Conservation (phyloP, 2,888 invertebrate genomes). For the Ectropis crepuscularia region DNA sequence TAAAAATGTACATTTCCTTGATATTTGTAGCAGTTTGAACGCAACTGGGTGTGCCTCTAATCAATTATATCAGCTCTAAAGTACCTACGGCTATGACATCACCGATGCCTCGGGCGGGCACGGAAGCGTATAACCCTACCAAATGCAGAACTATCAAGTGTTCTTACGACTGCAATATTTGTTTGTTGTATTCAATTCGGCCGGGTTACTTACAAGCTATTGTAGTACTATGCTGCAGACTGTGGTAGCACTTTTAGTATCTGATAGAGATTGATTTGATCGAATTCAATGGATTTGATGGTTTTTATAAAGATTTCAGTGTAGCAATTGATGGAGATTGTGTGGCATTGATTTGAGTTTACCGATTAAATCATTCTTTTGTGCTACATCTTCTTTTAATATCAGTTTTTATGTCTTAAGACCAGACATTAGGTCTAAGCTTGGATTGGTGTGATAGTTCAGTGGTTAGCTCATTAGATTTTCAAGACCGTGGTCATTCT, state of each 20-base stretch:
- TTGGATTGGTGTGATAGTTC: too few relatives aligned
- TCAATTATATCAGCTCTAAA: constrained; percentile 69
- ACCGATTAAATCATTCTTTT: not conserved
- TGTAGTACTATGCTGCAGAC: not conserved
- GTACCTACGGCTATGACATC: constrained; percentile 71
- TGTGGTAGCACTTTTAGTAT: not conserved
- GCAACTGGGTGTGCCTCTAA: constrained; percentile 68
- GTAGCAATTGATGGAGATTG: constrained; percentile 21
- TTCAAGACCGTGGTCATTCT: too few relatives aligned
- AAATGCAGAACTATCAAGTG: constrained; percentile 39
- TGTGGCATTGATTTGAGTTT: constrained; percentile 20
- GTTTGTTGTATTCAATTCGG: constrained; percentile 16
- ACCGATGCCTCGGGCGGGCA: constrained; percentile 67
- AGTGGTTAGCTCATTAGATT: too few relatives aligned
- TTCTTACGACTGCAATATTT: constrained; percentile 10
- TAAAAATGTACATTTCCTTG: not conserved
- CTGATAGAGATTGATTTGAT: constrained; percentile 19
- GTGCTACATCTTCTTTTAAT: too few relatives aligned
- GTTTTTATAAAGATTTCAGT: constrained; percentile 27
- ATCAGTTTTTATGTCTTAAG: too few relatives aligned
- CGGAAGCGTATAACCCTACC: constrained; percentile 64
- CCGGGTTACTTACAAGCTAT: constrained; percentile 23
- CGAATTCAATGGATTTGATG: constrained; percentile 29
- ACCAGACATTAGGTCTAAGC: too few relatives aligned
- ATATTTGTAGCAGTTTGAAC: constrained; percentile 10